These are phyloP conservation scores for Syrphus vitripennis DNA, from an alignment of 2,888 invertebrate species.

Conservation along the genomic window DNA sequence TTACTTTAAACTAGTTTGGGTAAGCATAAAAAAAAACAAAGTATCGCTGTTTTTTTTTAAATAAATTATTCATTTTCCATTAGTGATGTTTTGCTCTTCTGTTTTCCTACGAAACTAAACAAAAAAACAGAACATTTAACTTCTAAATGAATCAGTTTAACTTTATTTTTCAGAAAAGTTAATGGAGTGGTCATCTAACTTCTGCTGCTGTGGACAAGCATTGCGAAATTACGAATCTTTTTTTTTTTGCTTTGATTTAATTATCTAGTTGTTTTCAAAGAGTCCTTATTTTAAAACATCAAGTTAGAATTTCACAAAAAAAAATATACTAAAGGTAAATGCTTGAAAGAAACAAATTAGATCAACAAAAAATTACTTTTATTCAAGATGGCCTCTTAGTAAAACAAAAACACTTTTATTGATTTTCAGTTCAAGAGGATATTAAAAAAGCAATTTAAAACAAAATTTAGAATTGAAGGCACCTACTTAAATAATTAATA, in stretches of 20 bases:
- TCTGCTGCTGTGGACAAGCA: neutral
- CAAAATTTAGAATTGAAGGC: too few species aligned
- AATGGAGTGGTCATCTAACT: conserved; percentile 33
- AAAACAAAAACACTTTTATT: neutral
- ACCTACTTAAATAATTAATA: too few species aligned
- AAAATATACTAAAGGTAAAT: neutral
- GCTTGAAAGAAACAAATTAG: too few species aligned
- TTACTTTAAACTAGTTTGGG: neutral
- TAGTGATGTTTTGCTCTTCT: neutral
- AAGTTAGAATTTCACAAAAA: neutral
- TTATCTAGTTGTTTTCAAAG: neutral
- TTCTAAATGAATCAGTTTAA: conserved; percentile 16
- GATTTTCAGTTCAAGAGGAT: neutral
- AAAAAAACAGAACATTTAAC: neutral
- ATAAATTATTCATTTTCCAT: conserved; percentile 1
- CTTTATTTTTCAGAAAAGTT: conserved; percentile 20
- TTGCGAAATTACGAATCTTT: neutral
- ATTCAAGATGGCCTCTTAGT: neutral
- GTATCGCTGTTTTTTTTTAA: neutral
- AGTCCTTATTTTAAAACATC: neutral
- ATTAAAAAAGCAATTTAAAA: neutral
- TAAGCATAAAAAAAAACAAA: neutral
- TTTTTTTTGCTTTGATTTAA: conserved; percentile 21
- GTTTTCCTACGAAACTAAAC: neutral
- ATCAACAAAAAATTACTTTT: neutral